Evolutionary conservation across 2,888 invertebrate species (phyloP), one percentile per base, ranked within the genome.

Genomic region (Hemistola chrysoprasaria): DNA sequence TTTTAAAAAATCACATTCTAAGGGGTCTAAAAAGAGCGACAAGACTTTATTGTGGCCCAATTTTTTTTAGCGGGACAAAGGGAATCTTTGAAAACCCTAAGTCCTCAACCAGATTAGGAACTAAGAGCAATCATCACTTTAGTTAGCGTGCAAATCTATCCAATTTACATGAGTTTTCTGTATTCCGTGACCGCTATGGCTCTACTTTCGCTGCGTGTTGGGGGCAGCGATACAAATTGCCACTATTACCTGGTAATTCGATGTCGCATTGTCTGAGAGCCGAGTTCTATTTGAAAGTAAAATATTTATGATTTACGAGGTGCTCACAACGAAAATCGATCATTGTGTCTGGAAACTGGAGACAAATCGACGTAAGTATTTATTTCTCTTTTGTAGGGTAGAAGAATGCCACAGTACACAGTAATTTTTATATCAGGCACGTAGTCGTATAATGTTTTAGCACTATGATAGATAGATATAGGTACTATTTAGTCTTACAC

Each of bases 151-250:
- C 48, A 44, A 50, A 41, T 52, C 46, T 35, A 48, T 48, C 47
- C 50, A 52, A 52, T 50, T 52, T 55, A 52, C 54, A 55, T 54
- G 44, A 49, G 38, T 52, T 50, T 52, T 55, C 54, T 52, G 46
- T 48, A 55, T 55, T 55, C 50, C 54, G 52, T 55, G 52, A 45
- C 36, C 46, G 34, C 9, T 16, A 16, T 28, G 25, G 25, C n/a
- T 16, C 31, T 16, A 52, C 54, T 55, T 55, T 55, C 54, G 33
- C 54, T 55, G 42, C 54, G 54, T 54, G 54, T 47, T 37, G 50
- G 50, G 50, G 43, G 47, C 36, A 47, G 40, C 51, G 42, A 32
- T 44, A 43, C 52, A 55, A 55, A 55, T 55, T 52, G 50, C 52
- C 41, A 55, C 52, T 47, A 55, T 55, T 55, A 55, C 47, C 1